Percentiles rank a stretch among this genome's conserved stretches.
These are phyloP conservation scores for Enteromius trimaculatus DNA, from an alignment of 2,797 vertebrate genomes.

Conservation along the genomic window DNA sequence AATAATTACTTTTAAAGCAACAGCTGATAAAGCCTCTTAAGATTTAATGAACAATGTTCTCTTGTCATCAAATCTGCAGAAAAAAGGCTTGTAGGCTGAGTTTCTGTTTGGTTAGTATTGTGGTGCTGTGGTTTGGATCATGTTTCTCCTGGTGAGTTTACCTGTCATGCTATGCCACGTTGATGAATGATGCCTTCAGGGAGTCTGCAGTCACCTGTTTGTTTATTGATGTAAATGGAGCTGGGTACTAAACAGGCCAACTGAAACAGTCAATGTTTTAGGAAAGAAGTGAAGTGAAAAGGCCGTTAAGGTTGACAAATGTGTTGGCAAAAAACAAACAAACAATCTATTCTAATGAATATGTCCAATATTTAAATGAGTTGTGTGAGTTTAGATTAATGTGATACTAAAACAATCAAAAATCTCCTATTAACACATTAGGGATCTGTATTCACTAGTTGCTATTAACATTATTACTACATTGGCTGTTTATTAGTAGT, in stretches of 20 bases:
- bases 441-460: background rate
- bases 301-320: conserved; percentile 67
- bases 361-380: background rate
- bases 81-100: background rate
- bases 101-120: conserved; percentile 13
- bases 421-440: background rate
- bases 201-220: conserved; percentile 49
- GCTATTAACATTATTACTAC: background rate
- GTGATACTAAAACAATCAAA: background rate
- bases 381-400: background rate
- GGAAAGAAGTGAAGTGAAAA: conserved; percentile 66
- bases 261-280: conserved; percentile 71
- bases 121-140: conserved; percentile 31
- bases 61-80: background rate
- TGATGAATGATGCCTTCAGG: conserved; percentile 35
- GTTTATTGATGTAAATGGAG: conserved; percentile 40
- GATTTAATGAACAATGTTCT: background rate
- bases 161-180: conserved; percentile 16
- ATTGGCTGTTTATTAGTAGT: background rate
- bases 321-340: conserved; percentile 16
- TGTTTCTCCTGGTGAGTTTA: conserved; percentile 21
- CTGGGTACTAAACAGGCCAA: conserved; percentile 33
- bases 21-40: background rate
- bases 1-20: background rate
- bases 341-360: background rate